Evolutionary conservation across 2,888 invertebrate genomes (phyloP), one percentile per base, ranked within the genome.

Genomic region (Agrilus biguttatus): DNA sequence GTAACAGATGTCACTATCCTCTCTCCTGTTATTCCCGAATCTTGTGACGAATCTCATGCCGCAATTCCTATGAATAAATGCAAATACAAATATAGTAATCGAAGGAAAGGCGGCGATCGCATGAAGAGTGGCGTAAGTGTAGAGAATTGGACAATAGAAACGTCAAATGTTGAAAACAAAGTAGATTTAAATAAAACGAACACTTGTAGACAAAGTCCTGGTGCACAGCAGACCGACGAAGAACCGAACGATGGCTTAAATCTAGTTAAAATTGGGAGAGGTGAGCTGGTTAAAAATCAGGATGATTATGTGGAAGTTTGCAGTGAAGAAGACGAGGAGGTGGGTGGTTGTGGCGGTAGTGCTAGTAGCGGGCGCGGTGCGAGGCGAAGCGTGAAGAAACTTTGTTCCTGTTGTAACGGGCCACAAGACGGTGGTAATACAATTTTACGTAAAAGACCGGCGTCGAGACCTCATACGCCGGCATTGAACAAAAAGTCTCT

Each of bases 1-100:
- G 63, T 66, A 61, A 63, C 65, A 10, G 67, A 67, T 48, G 65
- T 67, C 7, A 66, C 66, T n/a, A 49, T 66, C 33, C 61, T 62
- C 41, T 64, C 65, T 10, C 67, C 66, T 8, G 60, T 66, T 42
- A 63, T 64, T 21, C 63, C 59, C 6, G 65, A 65, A 44, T 52
- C 58, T 33, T 63, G 57, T 43, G 54, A 56, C 32, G 57, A 58
- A 44, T 53, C 55, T 33, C 58, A 53, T 40, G 55, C 60, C 6
- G 52, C 60, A 21, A 47, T 52, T 19, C 53, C 50, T 10, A 50
- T 60, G 41, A 62, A 63, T 51, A 67, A 66, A 51, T 66, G 62
- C 51, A 66, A 65, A 51, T 66, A 62, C 49, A 66, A 66, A 50
- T 67, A 67, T 49, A 62, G 60, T 42, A 67, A 67, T 51, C 55